Conservation (phyloP, 2,797 vertebrate genomes). For the Danio choprae region DNA sequence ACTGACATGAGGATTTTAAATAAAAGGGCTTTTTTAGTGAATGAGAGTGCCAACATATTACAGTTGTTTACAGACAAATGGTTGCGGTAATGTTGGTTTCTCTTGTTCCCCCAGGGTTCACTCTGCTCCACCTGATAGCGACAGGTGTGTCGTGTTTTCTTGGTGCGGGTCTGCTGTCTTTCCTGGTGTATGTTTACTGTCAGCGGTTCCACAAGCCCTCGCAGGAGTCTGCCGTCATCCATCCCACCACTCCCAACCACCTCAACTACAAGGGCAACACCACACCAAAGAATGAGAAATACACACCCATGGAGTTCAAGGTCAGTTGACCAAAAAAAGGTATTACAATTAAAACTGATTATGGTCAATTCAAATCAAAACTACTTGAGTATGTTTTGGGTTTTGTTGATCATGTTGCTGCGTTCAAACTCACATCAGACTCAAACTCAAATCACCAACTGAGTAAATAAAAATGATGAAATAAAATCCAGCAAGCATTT, state of each 20-base stretch:
- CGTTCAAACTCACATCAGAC: neutral
- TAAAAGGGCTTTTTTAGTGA: neutral
- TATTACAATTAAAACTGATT: neutral
- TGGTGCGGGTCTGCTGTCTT: slow-evolving; percentile 93
- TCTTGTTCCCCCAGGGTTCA: slow-evolving; percentile 84
- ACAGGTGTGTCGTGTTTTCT: slow-evolving; percentile 96
- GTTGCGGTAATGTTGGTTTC: slow-evolving; percentile 11
- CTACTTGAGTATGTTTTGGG: neutral
- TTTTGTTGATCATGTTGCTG: neutral
- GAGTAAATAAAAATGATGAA: neutral
- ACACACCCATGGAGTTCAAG: slow-evolving; percentile 94
- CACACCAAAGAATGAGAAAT: slow-evolving; percentile 91
- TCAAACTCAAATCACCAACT: neutral
- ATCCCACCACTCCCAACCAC: slow-evolving; percentile 90
- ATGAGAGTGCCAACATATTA: slow-evolving; percentile 10
- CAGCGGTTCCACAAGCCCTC: slow-evolving; percentile 94
- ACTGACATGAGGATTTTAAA: neutral
- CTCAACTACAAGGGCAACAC: slow-evolving; percentile 90
- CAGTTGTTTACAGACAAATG: slow-evolving; percentile 11
- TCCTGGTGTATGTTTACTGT: slow-evolving; percentile 93
- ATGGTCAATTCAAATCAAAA: no score
- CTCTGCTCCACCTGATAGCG: slow-evolving; percentile 93
- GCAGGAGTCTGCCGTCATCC: slow-evolving; percentile 89
- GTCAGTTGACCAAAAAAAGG: slow-evolving; percentile 65
- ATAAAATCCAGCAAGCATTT: no score